phyloP scores from a whole-genome alignment of 2,888 invertebrate genomes.

The Aquatica leii region DNA sequence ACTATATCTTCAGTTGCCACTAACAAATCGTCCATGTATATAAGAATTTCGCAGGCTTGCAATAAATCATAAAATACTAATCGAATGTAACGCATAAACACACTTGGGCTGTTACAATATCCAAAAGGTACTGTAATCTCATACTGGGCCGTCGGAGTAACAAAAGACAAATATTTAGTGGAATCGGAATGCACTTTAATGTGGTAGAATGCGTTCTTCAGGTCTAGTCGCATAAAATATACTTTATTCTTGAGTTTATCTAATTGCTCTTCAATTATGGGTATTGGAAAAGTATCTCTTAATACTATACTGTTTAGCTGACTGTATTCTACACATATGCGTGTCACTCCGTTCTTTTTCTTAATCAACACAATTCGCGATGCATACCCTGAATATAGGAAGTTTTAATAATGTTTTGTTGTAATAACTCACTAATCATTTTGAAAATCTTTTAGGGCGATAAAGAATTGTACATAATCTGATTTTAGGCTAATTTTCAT shows the following conservation, averaged over 20 bases:
- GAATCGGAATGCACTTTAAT: background rate
- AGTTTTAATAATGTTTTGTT: background rate
- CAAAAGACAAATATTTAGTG: constrained; percentile 10
- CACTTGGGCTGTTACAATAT: background rate
- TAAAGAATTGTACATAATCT: background rate
- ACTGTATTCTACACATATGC: background rate
- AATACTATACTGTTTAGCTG: too few species aligned
- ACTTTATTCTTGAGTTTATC: background rate
- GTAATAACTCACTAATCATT: background rate
- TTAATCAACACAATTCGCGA: background rate
- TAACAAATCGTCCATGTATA: constrained; percentile 8
- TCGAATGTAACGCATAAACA: background rate
- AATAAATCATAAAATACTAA: background rate
- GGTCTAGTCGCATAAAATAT: too few species aligned
- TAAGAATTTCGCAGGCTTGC: background rate
- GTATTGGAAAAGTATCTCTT: too few species aligned
- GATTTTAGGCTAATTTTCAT: background rate
- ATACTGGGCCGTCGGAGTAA: background rate
- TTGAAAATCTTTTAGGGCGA: background rate
- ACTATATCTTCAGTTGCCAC: constrained; percentile 2
- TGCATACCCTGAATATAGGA: background rate
- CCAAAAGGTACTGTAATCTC: background rate
- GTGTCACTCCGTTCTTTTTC: background rate
- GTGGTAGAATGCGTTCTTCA: background rate
- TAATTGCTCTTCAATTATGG: background rate